A percentile compares a stretch with the other conserved stretches of the same genome.
Conservation (phyloP, 2,888 invertebrate genomes). For the Himalopsyche anomala region DNA sequence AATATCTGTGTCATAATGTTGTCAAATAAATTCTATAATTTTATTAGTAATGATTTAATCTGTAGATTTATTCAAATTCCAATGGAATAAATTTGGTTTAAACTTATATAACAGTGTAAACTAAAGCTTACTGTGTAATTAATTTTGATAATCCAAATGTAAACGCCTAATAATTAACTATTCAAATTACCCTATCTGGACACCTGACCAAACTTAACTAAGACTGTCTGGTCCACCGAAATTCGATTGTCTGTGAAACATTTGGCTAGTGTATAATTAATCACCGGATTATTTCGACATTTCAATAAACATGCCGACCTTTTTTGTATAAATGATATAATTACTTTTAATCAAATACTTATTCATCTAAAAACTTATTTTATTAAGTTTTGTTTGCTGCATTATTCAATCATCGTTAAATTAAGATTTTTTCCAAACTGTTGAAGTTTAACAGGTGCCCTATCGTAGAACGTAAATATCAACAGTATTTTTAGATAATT, state of each 20-base stretch:
- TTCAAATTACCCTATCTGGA: conserved; percentile 27
- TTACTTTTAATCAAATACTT: no score
- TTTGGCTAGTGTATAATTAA: background rate
- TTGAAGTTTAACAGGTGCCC: no score
- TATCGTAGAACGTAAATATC: no score
- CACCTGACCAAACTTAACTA: conserved; percentile 30
- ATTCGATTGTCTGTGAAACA: conserved; percentile 14
- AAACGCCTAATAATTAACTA: conserved; percentile 21
- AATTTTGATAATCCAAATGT: conserved; percentile 30
- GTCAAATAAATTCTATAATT: background rate
- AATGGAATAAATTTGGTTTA: background rate
- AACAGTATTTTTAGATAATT: no score
- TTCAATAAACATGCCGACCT: background rate
- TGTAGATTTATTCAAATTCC: background rate
- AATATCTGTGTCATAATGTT: background rate
- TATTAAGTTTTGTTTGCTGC: no score
- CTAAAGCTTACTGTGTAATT: background rate
- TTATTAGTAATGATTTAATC: background rate
- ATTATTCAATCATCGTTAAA: no score
- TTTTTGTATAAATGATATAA: background rate
- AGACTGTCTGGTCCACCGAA: background rate
- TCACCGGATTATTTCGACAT: background rate
- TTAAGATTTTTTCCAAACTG: no score
- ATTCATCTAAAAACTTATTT: no score
- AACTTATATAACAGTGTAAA: background rate